Percentiles rank a stretch among this genome's conserved stretches.
Evolutionary conservation across 2,113 vertebrate species (phyloP).

Genomic region (Oriolus oriolus): DNA sequence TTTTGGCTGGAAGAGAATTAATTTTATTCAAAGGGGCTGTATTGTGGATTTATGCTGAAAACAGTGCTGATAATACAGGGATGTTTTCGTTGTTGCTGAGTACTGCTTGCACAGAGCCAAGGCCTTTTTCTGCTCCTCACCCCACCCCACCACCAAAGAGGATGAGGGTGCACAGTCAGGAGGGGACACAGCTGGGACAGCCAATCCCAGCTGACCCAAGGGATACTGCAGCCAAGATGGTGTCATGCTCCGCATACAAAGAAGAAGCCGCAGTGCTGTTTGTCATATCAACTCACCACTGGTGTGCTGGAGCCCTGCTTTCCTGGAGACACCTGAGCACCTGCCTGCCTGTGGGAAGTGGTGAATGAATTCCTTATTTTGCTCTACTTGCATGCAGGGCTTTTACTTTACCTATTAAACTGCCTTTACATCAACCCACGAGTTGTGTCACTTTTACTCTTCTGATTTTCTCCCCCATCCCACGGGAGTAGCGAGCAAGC

Average conservation of each 20-base stretch:
- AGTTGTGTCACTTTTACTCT: not conserved
- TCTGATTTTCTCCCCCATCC: not conserved
- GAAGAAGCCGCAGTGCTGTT: not conserved
- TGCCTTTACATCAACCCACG: not conserved
- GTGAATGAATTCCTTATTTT: not conserved
- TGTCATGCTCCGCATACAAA: not conserved
- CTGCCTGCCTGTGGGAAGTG: not conserved
- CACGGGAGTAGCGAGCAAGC: not conserved
- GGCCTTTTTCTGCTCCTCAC: not conserved
- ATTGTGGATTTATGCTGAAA: not conserved
- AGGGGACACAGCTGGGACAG: not conserved
- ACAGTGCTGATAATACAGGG: not conserved
- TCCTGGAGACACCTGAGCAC: not conserved
- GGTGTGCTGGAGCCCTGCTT: not conserved
- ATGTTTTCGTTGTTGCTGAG: not conserved
- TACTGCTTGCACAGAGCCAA: not conserved
- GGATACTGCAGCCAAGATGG: not conserved
- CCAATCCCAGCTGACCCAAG: not conserved
- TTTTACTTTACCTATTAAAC: not conserved
- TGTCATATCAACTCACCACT: not conserved
- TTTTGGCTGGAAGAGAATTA: not conserved
- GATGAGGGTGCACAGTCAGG: not conserved
- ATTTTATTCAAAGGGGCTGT: not conserved
- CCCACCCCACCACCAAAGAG: fast-evolving
- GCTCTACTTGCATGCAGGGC: not conserved